Base-by-base conservation (phyloP, 2,797 vertebrate genomes). In the Enoplosus armatus region DNA sequence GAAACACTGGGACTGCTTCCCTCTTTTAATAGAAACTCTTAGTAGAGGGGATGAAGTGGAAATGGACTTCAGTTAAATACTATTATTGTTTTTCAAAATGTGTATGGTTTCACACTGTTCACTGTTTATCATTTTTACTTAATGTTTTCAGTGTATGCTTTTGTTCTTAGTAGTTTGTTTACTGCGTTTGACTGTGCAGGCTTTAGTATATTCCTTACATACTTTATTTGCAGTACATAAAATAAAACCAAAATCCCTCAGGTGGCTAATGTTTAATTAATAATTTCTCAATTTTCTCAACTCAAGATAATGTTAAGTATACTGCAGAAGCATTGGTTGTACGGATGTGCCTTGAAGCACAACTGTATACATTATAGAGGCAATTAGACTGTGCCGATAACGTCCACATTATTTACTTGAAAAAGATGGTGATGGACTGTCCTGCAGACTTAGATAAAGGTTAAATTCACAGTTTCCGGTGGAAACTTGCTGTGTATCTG, bases 361-460 rank as follows among this genome's bases (percentile, higher is more conserved):
- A 24, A 18, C 5, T 24, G 62, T 41, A 37, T 27, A 53, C 37
- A 26, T 51, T 41, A 58, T 16, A 7, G 6, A 60, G 55, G 2
- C 31, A 47, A 14, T 80, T 60, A 39, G 6, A 72, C 48, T 48
- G 15, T 39, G 31, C 58, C 45, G 26, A 71, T 26, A 45, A 27
- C 37, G 51, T 41, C 31, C 18, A 29, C 59, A n/a, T 39, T 29
- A 8, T 27, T 59, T 15, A 39, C 39, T 24, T 15, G 2, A 33
- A 51, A 41, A 72, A 60, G 15, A 58, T 41, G 54, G 61, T 58
- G 39, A 43, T 48, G 39, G 27, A 61, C 26, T 48, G 35, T 73
- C 24, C 43, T 69, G 67, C 72, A 59, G 56, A 48, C 39, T 59
- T 39, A 8, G 22, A 48, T 78, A 47, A 75, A 79, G 48, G 48